phyloP scores from a whole-genome alignment of 1,140 invertebrate genomes.

The Frieseomelitta varia region DNA sequence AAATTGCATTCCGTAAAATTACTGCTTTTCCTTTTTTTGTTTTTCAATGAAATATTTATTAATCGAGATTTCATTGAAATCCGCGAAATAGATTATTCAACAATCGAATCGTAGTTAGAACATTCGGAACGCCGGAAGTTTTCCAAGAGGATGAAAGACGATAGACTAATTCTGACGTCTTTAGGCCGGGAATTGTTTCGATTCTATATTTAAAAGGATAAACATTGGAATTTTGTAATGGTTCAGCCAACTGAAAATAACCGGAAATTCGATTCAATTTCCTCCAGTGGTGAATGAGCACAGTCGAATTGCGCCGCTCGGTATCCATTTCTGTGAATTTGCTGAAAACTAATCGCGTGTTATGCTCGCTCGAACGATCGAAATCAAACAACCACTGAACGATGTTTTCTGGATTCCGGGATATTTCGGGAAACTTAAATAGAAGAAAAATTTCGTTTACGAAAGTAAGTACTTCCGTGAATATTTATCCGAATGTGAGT shows the following conservation, averaged over 20 bases:
- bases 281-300: background rate
- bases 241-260: background rate
- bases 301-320: background rate
- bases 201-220: slow-evolving; percentile 24
- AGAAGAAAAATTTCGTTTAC: too few species aligned
- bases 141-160: background rate
- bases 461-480: too few species aligned
- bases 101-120: background rate
- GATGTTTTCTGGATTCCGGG: background rate
- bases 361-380: background rate
- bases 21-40: too few species aligned
- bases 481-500: too few species aligned
- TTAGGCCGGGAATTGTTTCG: slow-evolving; percentile 3
- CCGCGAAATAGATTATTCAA: background rate
- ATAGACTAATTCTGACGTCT: background rate
- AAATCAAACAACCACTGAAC: background rate
- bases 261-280: background rate
- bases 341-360: background rate
- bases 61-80: background rate
- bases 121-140: slow-evolving; percentile 3
- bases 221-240: slow-evolving; percentile 1
- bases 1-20: background rate
- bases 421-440: background rate
- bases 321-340: background rate
- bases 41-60: too few species aligned